Evolutionary conservation across 1,140 invertebrate genomes (phyloP).

Genomic region (Amphibalanus amphitrite): DNA sequence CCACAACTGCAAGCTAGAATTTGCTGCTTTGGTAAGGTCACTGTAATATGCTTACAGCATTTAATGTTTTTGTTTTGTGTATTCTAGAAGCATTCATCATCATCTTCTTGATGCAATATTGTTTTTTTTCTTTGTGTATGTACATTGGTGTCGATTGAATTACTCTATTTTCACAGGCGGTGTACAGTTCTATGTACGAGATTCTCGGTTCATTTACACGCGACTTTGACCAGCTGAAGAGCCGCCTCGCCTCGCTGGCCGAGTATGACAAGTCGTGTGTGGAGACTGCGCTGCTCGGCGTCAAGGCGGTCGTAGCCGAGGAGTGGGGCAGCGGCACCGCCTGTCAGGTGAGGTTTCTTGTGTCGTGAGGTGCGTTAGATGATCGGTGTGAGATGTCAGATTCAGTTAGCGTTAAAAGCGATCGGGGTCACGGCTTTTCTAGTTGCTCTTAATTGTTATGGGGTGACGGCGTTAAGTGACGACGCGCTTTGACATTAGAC

Average conservation of each 20-base stretch:
- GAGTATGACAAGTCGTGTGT: constrained; percentile 67
- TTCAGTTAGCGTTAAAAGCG: too few relatives aligned
- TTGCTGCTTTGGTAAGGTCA: constrained; percentile 60
- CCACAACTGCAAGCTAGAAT: constrained; percentile 67
- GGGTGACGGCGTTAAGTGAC: too few relatives aligned
- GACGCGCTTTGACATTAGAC: too few relatives aligned
- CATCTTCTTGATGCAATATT: too few relatives aligned
- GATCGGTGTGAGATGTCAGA: too few relatives aligned
- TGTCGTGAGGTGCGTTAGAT: constrained; percentile 65
- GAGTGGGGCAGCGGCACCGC: constrained; percentile 68
- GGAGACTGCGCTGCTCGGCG: constrained; percentile 50
- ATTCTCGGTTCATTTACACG: constrained; percentile 60
- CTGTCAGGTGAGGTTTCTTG: background rate
- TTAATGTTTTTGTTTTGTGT: too few relatives aligned
- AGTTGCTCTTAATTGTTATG: too few relatives aligned
- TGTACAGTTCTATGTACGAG: constrained; percentile 62
- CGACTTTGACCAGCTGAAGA: constrained; percentile 56
- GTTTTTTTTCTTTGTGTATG: too few relatives aligned
- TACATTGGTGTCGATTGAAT: too few relatives aligned
- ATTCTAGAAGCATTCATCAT: too few relatives aligned
- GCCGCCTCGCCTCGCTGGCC: constrained; percentile 48
- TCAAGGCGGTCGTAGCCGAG: constrained; percentile 50
- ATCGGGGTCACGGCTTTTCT: too few relatives aligned
- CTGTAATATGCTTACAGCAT: too few relatives aligned
- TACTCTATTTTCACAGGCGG: constrained; percentile 31